phyloP scores from a whole-genome alignment of 2,797 vertebrate genomes.

The Hyperoplus immaculatus region DNA sequence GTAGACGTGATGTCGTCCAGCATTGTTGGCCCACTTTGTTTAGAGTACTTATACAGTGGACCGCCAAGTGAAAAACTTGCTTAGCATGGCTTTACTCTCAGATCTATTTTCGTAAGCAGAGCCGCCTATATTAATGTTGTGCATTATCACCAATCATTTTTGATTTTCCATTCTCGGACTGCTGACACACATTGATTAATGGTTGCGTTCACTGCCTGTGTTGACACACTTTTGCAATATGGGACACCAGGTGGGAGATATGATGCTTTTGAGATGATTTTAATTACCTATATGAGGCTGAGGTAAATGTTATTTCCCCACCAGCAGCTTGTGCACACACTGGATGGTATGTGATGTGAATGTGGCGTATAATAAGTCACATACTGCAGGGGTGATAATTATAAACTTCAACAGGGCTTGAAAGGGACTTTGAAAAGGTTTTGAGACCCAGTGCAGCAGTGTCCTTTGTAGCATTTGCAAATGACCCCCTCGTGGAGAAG shows the following conservation, averaged over 20 bases:
- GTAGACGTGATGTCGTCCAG: constrained; percentile 1
- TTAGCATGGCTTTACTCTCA: neutral
- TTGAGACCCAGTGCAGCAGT: constrained; percentile 24
- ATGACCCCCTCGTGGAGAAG: constrained; percentile 68
- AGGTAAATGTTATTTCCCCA: constrained; percentile 34
- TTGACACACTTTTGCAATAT: constrained; percentile 65
- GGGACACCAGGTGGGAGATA: constrained; percentile 57
- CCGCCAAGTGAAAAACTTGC: constrained; percentile 11
- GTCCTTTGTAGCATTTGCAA: constrained; percentile 59
- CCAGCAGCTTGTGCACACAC: constrained; percentile 26
- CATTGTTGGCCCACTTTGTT: constrained; percentile 4
- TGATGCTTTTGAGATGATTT: constrained; percentile 19
- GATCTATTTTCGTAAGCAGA: constrained; percentile 39
- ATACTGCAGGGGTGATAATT: constrained; percentile 42
- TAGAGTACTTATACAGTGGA: constrained; percentile 2
- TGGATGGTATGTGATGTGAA: constrained; percentile 30
- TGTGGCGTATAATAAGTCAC: constrained; percentile 6
- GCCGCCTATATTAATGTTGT: constrained; percentile 24
- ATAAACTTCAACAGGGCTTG: constrained; percentile 44
- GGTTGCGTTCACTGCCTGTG: constrained; percentile 48
- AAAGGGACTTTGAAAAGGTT: constrained; percentile 55
- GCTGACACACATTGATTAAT: constrained; percentile 48
- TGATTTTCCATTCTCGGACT: constrained; percentile 39
- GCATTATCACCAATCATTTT: constrained; percentile 45
- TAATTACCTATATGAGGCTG: constrained; percentile 39